A percentile compares a stretch with the other conserved stretches of the same genome.
Conservation (phyloP, 2,797 vertebrate species). For the Galagoides demidoff region DNA sequence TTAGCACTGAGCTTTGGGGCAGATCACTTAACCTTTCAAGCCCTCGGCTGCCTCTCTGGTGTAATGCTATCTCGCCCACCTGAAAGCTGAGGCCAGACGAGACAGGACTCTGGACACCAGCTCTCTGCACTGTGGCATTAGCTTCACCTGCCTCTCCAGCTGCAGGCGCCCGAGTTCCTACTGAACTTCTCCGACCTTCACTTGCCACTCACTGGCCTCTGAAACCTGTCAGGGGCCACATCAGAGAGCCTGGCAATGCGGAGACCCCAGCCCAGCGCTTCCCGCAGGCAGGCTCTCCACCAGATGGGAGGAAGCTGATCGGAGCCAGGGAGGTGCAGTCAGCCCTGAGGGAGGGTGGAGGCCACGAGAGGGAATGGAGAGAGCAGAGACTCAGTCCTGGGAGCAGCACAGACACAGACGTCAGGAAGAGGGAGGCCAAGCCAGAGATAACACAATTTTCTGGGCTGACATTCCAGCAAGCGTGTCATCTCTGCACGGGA, state of each 20-base stretch:
- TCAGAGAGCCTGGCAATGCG: not conserved
- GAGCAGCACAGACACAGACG: not conserved
- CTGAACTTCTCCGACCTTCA: not conserved
- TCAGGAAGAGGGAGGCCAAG: conserved; percentile 23
- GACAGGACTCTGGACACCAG: not conserved
- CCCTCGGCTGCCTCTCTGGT: not conserved
- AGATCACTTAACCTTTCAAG: not conserved
- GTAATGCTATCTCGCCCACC: not conserved
- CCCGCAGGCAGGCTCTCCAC: too few relatives aligned
- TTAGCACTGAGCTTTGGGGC: not conserved
- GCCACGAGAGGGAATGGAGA: not conserved
- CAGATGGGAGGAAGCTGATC: not conserved
- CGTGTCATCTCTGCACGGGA: conserved; percentile 26
- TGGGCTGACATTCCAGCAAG: conserved; percentile 9
- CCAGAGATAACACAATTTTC: conserved; percentile 41
- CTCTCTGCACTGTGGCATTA: not conserved
- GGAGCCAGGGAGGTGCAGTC: not conserved
- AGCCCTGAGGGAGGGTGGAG: not conserved
- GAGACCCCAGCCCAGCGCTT: not conserved
- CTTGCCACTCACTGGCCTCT: not conserved
- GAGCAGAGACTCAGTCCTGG: not conserved
- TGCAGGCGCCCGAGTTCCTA: not conserved
- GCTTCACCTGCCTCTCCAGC: not conserved
- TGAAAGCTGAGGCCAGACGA: not conserved
- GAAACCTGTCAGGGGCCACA: not conserved